Evolutionary conservation across 2,113 vertebrate species (phyloP), one percentile per base, ranked within the genome.

Genomic region (Sander vitreus): DNA sequence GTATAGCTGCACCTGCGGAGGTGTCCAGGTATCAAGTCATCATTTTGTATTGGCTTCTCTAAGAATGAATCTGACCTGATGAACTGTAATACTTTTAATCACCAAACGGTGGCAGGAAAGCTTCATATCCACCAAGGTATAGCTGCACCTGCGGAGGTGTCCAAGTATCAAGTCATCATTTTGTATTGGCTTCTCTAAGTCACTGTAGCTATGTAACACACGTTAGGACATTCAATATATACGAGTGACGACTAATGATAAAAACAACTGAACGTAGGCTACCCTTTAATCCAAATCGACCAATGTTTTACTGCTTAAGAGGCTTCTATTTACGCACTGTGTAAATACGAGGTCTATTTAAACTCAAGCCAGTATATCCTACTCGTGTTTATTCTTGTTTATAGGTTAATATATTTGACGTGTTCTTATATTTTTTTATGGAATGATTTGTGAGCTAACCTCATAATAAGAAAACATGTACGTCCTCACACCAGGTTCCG

Each of bases 21-120:
- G 68, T 73, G 70, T 47, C 4, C 39, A 84, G 76, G 63, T 70
- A 23, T 30, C 15, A 15, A 6, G 23, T 62, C 13, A n/a, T 62
- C 21, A 1, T 1, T 36, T 58, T 53, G 16, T 2, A 12, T 5
- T 12, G 27, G 15, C 43, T 48, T 15, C 11, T 19, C 14, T 43
- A 50, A 68, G 76, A n/a, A 51, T 39, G 16, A 72, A 45, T 1
- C 19, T 48, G 21, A 27, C 11, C 27, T 27, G 21, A 60, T 63
- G 53, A 81, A 66, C 67, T 91, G 94, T 80, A 90, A 80, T 93
- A 78, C 86, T 39, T 76, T 70, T 21, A 9, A 54, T 74, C 53
- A 84, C 94, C 95, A 92, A 93, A 85, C 60, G 93, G 81, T 91
- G 94, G 93, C 94, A 92, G 88, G 77, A 87, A 86, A 88, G 86